Evolutionary conservation across 1,140 invertebrate species (phyloP).

Genomic region (Adelges cooleyi): DNA sequence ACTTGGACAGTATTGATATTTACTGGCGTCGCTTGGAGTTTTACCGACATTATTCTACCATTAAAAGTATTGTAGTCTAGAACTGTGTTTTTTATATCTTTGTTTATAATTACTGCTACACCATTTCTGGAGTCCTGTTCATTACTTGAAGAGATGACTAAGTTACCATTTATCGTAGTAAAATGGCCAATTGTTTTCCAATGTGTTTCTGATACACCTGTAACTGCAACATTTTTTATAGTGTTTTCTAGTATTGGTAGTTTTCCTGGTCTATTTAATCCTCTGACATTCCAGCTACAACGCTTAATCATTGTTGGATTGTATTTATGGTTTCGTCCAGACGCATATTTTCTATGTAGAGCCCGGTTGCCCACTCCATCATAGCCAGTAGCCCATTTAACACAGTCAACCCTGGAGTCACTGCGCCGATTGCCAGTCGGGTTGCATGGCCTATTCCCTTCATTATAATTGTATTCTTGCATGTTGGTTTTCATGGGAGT

Average conservation of each 20-base stretch:
- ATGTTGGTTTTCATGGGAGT: no score
- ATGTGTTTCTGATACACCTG: conserved; percentile 16
- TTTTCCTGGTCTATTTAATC: no score
- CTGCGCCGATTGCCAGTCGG: no score
- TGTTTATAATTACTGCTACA: background rate
- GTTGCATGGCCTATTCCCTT: no score
- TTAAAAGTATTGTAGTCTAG: background rate
- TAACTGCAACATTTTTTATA: background rate
- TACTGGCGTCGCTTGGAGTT: conserved; percentile 7
- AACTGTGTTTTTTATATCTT: background rate
- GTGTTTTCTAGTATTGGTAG: background rate
- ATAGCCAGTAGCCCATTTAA: no score
- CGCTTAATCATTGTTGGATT: no score
- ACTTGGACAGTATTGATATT: conserved; percentile 23
- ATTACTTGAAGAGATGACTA: background rate
- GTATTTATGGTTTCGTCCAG: no score
- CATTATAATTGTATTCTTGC: no score
- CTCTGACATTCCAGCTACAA: no score
- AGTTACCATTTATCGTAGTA: background rate
- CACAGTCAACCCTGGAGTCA: no score
- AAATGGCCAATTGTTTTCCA: conserved; percentile 16
- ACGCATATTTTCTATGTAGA: no score
- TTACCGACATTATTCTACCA: background rate
- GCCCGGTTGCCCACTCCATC: no score
- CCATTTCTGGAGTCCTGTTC: background rate